phyloP scores from a whole-genome alignment of 2,888 invertebrate genomes.

The Cataglyphis altisquamis region DNA sequence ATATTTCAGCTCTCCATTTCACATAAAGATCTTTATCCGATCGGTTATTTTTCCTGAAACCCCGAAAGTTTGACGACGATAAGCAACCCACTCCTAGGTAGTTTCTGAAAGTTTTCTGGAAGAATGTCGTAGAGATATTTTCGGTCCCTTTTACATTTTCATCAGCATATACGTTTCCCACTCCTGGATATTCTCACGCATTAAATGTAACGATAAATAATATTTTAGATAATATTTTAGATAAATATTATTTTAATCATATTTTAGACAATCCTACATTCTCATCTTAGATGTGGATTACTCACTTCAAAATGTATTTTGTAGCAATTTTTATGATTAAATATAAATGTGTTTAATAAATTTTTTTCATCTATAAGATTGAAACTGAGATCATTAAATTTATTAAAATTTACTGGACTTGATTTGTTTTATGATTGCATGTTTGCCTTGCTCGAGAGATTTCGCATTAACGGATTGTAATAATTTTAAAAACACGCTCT shows the following conservation, averaged over 20 bases:
- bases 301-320: background rate
- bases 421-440: background rate
- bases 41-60: slow-evolving; percentile 71
- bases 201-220: background rate
- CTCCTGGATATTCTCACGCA: background rate
- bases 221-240: background rate
- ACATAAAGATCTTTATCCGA: slow-evolving; percentile 79
- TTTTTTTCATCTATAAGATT: background rate
- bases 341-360: background rate
- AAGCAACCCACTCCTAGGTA: slow-evolving; percentile 43
- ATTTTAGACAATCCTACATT: background rate
- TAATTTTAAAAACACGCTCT: background rate
- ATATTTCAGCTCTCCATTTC: slow-evolving; percentile 81
- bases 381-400: background rate
- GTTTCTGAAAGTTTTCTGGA: slow-evolving; percentile 36
- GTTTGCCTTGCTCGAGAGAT: background rate
- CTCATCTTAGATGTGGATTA: background rate
- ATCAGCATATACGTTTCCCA: background rate
- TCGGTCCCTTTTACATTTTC: slow-evolving; percentile 26
- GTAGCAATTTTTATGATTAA: background rate
- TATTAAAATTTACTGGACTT: background rate
- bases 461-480: background rate
- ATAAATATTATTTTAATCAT: too few relatives aligned
- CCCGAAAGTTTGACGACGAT: slow-evolving; percentile 59
- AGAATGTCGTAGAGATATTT: slow-evolving; percentile 43